A percentile compares a stretch with the other conserved stretches of the same genome.
phyloP scores from a whole-genome alignment of 2,797 vertebrate species.

The Spheniscus humboldti region DNA sequence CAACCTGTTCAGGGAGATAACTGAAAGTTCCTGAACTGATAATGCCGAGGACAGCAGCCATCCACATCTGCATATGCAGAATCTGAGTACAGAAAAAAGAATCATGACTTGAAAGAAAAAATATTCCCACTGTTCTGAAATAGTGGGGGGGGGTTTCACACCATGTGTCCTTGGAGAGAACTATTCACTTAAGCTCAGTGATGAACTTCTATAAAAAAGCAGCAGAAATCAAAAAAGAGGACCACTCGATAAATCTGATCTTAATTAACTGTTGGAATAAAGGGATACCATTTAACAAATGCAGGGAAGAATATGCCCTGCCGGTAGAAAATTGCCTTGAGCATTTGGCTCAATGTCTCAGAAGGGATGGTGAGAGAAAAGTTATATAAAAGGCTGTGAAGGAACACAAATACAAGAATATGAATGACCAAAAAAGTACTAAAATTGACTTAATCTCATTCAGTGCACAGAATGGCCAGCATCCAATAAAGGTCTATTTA shows the following conservation, averaged over 20 bases:
- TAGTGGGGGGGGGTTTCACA: no score
- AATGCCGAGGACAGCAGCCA: background rate
- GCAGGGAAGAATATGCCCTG: background rate
- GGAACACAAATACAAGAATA: background rate
- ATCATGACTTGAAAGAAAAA: background rate
- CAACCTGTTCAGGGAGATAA: background rate
- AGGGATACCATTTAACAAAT: background rate
- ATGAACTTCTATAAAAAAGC: background rate
- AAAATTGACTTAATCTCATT: background rate
- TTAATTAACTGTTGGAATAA: background rate
- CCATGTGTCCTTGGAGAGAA: background rate
- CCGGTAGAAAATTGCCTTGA: background rate
- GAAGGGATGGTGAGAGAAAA: background rate
- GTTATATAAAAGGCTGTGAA: background rate
- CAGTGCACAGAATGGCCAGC: background rate
- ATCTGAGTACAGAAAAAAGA: background rate
- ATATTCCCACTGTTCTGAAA: background rate
- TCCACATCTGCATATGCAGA: background rate
- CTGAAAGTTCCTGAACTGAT: background rate
- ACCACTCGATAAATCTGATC: background rate
- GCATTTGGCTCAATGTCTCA: background rate
- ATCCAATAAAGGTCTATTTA: background rate
- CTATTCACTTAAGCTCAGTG: background rate
- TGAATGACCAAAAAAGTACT: background rate
- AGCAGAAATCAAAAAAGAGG: background rate